Conservation (phyloP, 2,888 invertebrate genomes). For the Steinernema scapterisci region DNA sequence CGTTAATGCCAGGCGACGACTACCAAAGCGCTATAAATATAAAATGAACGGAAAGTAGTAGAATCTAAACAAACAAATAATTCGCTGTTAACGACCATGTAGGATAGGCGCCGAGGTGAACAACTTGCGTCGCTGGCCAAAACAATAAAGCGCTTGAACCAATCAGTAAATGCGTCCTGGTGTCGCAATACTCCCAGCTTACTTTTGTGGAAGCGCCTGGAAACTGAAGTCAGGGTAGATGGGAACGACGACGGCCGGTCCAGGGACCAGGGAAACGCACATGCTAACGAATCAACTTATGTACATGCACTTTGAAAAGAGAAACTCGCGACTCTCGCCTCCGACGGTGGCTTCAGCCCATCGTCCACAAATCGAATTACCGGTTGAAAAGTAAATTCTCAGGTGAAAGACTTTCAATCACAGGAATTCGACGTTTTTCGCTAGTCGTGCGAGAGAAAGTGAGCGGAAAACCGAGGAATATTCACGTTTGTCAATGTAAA, state of each 20-base stretch:
- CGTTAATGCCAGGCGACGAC: neutral
- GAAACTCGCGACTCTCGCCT: neutral
- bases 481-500: neutral
- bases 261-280: neutral
- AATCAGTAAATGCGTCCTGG: slow-evolving; percentile 14
- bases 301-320: slow-evolving; percentile 11
- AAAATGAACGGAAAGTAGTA: slow-evolving; percentile 22
- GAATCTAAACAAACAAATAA: slow-evolving; percentile 32
- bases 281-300: neutral
- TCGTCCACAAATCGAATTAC: slow-evolving; percentile 16
- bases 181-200: neutral
- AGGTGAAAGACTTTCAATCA: slow-evolving; percentile 10
- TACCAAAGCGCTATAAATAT: slow-evolving; percentile 24
- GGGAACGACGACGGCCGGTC: no score
- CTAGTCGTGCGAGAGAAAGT: neutral
- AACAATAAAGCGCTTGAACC: slow-evolving; percentile 27
- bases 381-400: slow-evolving; percentile 22
- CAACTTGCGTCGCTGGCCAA: neutral
- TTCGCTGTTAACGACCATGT: slow-evolving; percentile 30
- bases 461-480: neutral
- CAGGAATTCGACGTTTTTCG: neutral
- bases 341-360: neutral
- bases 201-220: neutral
- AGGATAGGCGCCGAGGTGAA: slow-evolving; percentile 20
- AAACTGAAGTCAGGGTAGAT: neutral